Base-by-base conservation (phyloP, 1,140 invertebrate genomes). In the Zaprionus ornatus region DNA sequence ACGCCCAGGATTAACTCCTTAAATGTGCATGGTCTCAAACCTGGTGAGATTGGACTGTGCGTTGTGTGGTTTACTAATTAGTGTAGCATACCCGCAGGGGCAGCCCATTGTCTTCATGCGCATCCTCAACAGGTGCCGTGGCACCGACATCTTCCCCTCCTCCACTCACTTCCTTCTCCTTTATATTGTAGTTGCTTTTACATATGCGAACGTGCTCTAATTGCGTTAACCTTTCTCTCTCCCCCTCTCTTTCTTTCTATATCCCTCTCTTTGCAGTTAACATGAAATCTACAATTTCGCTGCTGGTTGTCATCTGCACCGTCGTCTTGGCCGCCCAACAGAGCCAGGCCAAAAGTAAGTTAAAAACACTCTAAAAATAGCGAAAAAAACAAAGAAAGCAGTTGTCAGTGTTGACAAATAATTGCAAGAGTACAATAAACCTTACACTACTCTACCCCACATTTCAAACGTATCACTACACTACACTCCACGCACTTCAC, bases 291-390 rank as follows among this genome's bases (percentile, higher is more conserved):
- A 87, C 91, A 68, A 82, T 92, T 77, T 92, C 91, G 27, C 79
- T 92, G 69, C 83, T 92, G 73, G 78, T 92, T 70, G 77, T 92
- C 66, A 87, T 92, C 71, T 92, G 91, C 77, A 91, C 91, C 54
- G 85, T 92, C 52, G 91, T 92, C 60, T 79, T 92, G 77, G 91
- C 88, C 45, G 91, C 91, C 67, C 87, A 92, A 82, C 84, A 92
- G 72, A 91, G 91, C 66, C 91, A 92, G 73, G 91, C 91, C 64
- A 92, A 92, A 79, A 92, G 91, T 92, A 74, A 92, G 91, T 92
- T 45, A 3, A 45, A n/a, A 45, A 82, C 13, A 1, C 25, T 12
- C 10, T 21, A 17, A n/a, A 45, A 61, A 48, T 27, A 40, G n/a
- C 19, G n/a, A 32, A 48, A 48, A 5, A 48, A 48, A 48, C 15